Conservation (phyloP, 2,113 vertebrate species). For the Polypterus senegalus region DNA sequence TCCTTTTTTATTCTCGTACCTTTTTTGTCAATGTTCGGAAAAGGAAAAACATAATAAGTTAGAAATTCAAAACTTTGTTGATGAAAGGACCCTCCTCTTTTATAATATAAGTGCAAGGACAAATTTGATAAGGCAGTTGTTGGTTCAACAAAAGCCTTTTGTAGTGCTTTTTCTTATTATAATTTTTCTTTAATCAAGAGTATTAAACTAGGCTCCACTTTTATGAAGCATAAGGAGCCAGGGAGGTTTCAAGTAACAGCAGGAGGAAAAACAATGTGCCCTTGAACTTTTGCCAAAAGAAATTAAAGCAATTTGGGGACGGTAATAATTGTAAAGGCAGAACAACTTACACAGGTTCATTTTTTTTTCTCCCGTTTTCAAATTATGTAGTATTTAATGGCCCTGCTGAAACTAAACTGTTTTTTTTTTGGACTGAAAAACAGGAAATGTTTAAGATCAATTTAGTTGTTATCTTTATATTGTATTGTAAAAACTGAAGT, state of each 20-base stretch:
- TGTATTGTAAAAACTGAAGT: too few relatives aligned
- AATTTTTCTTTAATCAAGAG: neutral
- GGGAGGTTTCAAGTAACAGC: slow-evolving; percentile 15
- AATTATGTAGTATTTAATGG: too few relatives aligned
- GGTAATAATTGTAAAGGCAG: slow-evolving; percentile 16
- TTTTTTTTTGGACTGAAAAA: too few relatives aligned
- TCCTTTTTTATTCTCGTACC: too few relatives aligned
- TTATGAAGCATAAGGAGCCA: slow-evolving; percentile 3
- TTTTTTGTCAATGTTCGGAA: too few relatives aligned
- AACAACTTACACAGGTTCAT: slow-evolving; percentile 10
- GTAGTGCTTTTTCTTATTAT: neutral
- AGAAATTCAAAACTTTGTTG: too few relatives aligned
- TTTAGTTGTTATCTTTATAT: too few relatives aligned
- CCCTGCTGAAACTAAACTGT: too few relatives aligned
- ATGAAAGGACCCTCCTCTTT: too few relatives aligned
- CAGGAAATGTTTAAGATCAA: too few relatives aligned
- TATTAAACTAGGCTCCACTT: neutral
- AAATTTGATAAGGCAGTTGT: neutral
- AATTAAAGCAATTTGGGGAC: slow-evolving; percentile 20
- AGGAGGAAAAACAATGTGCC: slow-evolving; percentile 16
- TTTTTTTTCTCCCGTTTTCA: too few relatives aligned
- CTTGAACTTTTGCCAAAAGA: slow-evolving; percentile 17
- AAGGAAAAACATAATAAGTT: too few relatives aligned
- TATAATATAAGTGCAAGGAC: neutral
- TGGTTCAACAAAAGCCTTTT: neutral